Base-by-base conservation (phyloP, 64 coral and sea anemone species). In the Stylophora pistillata region DNA sequence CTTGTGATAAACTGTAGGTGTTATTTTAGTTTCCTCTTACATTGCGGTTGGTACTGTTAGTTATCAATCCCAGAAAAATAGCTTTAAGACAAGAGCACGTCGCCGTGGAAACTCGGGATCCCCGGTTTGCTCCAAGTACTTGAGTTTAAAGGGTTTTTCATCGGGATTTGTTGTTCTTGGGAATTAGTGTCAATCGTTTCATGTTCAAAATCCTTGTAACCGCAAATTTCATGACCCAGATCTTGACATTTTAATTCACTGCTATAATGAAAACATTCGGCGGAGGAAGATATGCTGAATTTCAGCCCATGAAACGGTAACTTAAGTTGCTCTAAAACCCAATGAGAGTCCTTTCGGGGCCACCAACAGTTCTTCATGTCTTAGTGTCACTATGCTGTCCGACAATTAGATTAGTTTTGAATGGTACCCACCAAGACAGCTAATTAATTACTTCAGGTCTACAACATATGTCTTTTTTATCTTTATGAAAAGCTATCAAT, bases 111-210 rank as follows among this genome's bases (percentile, higher is more conserved):
- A 79, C 77, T 82, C 25, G 58, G 15, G 61, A 12, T 7, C 29
- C 69, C 53, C n/a, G n/a, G 23, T 17, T 84, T 47, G 25, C 33
- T 37, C 9, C 47, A 32, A 4, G 21, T 59, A 27, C 80, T 84
- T 54, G 62, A 84, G 30, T 81, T 64, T 81, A 31, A 81, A 62
- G 63, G 58, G 15, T 64, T 82, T 15, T 18, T 79, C 30, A 16
- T 16, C 28, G 37, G 3, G 26, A 25, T 70, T 70, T 70, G 62
- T 84, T 69, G 62, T 69, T 53, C 23, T 84, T 53, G 18, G 12
- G 80, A 82, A 82, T 78, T 82, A 65, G 79, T 69, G 80, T 84
- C 80, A 84, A 69, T 18, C 17, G 18, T 12, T 20, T 27, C 34
- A n/a, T 15, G 16, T 53, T 18, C 12, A 30, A 70, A 68, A 84